Conservation (phyloP, 1,140 invertebrate species). For the Stegodyphus dumicola region DNA sequence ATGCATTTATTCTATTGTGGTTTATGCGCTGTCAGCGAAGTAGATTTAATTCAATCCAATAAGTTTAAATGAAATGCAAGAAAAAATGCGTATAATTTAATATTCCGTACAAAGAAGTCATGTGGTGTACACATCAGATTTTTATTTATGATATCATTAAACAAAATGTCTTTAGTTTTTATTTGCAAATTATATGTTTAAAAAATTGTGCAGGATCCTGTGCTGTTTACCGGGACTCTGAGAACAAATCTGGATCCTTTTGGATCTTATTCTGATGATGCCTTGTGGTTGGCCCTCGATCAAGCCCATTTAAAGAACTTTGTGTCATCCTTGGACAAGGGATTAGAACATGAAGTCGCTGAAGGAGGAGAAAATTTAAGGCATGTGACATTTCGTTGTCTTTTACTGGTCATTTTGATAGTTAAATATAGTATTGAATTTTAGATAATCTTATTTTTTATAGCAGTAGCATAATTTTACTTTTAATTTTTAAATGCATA, state of each 20-base stretch:
- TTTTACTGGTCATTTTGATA: not conserved
- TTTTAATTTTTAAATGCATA: not conserved
- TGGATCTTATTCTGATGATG: constrained; percentile 77
- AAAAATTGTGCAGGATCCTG: not conserved
- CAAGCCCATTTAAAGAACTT: constrained; percentile 82
- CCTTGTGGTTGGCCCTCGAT: constrained; percentile 84
- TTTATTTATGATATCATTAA: too few relatives aligned
- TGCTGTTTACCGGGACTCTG: constrained; percentile 83
- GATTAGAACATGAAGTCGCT: constrained; percentile 81
- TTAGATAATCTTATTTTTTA: not conserved
- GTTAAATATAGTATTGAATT: not conserved
- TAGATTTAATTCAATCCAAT: too few relatives aligned
- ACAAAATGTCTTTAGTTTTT: too few relatives aligned
- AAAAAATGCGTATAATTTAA: too few relatives aligned
- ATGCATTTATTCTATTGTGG: too few relatives aligned
- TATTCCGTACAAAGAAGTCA: too few relatives aligned
- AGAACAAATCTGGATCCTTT: constrained; percentile 68
- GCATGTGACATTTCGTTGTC: constrained; percentile 9
- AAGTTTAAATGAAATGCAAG: too few relatives aligned
- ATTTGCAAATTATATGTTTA: too few relatives aligned
- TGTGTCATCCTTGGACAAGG: constrained; percentile 77
- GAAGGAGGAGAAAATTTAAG: constrained; percentile 89
- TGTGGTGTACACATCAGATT: too few relatives aligned
- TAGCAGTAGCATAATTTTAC: not conserved
- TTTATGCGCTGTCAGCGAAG: too few relatives aligned